phyloP scores from a whole-genome alignment of 1,140 invertebrate species.

The Mesaphorura yosii region DNA sequence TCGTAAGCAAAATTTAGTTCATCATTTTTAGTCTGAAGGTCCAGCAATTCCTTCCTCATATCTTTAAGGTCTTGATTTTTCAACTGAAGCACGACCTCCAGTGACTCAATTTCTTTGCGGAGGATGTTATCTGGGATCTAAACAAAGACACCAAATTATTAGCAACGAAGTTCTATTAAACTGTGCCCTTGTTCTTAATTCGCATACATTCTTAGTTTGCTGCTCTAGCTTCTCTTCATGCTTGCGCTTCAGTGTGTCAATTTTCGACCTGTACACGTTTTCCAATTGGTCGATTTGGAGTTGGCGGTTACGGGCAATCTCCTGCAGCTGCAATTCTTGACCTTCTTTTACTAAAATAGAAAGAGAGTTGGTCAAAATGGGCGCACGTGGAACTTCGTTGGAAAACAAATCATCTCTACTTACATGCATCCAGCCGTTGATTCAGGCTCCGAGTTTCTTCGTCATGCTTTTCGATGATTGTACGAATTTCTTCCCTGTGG shows the following conservation, averaged over 20 bases:
- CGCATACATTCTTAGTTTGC: slow-evolving; percentile 6
- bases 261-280: neutral
- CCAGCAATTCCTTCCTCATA: slow-evolving; percentile 16
- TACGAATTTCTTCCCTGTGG: slow-evolving; percentile 9
- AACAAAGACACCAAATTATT: slow-evolving; percentile 3
- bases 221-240: slow-evolving; percentile 12
- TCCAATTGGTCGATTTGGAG: slow-evolving; percentile 7
- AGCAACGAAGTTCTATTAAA: neutral
- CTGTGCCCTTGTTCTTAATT: neutral
- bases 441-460: slow-evolving; percentile 4
- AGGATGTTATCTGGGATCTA: slow-evolving; percentile 21
- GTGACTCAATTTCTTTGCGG: slow-evolving; percentile 22
- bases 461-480: slow-evolving; percentile 4
- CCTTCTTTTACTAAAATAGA: neutral
- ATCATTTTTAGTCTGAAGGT: slow-evolving; percentile 8
- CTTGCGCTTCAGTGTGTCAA: slow-evolving; percentile 1
- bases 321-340: neutral
- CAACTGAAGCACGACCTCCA: slow-evolving; percentile 23
- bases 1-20: slow-evolving; percentile 12
- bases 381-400: neutral
- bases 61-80: slow-evolving; percentile 22
- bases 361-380: neutral
- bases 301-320: neutral
- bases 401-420: neutral
- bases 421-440: neutral